Base-by-base conservation (phyloP, 2,888 invertebrate species). In the Diadegma fenestrale region DNA sequence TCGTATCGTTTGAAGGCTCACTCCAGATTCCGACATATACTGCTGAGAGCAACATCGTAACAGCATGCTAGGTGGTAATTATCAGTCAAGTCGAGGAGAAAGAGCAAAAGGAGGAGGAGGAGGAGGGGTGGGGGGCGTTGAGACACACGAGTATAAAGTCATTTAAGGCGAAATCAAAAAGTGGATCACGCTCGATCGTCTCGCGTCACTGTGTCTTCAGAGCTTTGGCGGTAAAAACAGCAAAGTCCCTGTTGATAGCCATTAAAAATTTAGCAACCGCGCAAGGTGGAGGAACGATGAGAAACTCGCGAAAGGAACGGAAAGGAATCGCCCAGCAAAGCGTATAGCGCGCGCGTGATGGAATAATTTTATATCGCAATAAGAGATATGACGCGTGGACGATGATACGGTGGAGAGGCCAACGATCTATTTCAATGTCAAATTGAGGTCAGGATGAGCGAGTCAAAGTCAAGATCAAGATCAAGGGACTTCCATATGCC, bases 161-260 rank as follows among this genome's bases (percentile, higher is more conserved):
- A 64, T 76, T 76, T 33, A 76, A 64, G 26, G 64, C 14, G 26
- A 76, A n/a, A 66, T 77, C 41, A 66, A 64, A 68, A 77, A 77
- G 77, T 77, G 54, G 66, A 66, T 54, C 77, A 77, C 41, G 4
- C 77, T 41, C 63, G 4, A 66, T 41, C 63, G 48, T 45, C n/a
- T 77, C 77, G 45, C 48, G 48, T 71, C 22, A 41, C 48, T 61
- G 61, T 30, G 17, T 66, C 48, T 77, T 41, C 66, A 19, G 41
- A 19, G 66, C 75, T 54, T 66, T 77, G 66, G 14, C 51, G 66
- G 41, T 12, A 12, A 54, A 22, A 54, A 22, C 4, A 54, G 41
- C 54, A 33, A 33, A 33, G 41, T 77, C 66, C n/a, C n/a, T n/a
- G 77, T 66, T 77, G 41, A 63, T 77, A 54, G 66, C 8, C n/a